These are phyloP conservation scores for Mungos mungo DNA, from an alignment of 2,113 vertebrate genomes.

Conservation along the genomic window DNA sequence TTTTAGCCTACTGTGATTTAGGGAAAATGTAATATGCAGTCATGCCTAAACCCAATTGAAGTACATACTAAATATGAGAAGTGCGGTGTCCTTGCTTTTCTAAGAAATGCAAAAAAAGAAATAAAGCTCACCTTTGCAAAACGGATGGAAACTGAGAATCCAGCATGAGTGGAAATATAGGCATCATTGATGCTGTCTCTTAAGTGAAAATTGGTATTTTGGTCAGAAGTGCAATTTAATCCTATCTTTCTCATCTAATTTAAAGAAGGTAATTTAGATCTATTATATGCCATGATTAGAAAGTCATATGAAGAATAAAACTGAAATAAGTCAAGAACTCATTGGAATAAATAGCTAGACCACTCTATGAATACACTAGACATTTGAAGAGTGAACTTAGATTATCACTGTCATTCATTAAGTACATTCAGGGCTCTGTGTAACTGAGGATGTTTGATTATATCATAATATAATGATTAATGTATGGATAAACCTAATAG, in stretches of 20 bases:
- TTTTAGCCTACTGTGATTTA: not conserved
- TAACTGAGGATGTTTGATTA: not conserved
- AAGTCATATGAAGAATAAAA: conserved; percentile 9
- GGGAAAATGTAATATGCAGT: not conserved
- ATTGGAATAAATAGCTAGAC: conserved; percentile 1
- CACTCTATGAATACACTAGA: not conserved
- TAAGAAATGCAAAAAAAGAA: not conserved
- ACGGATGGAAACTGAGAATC: not conserved
- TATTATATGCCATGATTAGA: not conserved
- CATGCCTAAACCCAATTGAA: not conserved
- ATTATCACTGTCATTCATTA: not conserved
- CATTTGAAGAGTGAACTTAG: not conserved
- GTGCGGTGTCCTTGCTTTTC: not conserved
- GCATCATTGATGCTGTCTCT: not conserved
- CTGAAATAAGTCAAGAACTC: not conserved
- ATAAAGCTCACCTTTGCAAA: not conserved
- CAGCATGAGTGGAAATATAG: not conserved
- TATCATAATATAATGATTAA: not conserved
- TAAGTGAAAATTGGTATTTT: not conserved
- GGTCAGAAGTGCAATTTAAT: not conserved
- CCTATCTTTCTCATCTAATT: conserved; percentile 21
- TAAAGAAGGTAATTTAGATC: conserved; percentile 2
- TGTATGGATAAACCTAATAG: not conserved
- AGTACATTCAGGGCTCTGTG: not conserved
- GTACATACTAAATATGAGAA: not conserved